Conservation (phyloP, 2,888 invertebrate genomes). For the Adelognathus sp. region DNA sequence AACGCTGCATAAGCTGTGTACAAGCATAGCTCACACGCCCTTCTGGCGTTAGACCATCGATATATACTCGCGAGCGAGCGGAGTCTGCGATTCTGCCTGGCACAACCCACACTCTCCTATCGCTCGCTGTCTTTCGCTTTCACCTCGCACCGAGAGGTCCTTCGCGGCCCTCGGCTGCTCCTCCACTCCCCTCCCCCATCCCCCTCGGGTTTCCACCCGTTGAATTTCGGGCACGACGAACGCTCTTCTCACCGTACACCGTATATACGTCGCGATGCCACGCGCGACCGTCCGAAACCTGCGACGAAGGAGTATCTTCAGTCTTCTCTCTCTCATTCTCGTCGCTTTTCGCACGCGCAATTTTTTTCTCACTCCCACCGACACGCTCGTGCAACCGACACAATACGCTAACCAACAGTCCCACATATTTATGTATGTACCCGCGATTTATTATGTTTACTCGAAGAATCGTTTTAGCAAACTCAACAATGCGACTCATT, state of each 20-base stretch:
- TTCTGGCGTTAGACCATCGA: no score
- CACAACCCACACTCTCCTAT: slow-evolving; percentile 23
- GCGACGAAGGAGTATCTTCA: slow-evolving; percentile 42
- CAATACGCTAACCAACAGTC: slow-evolving; percentile 14
- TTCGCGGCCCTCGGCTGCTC: slow-evolving; percentile 36
- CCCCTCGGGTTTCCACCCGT: background rate
- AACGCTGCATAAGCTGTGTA: no score
- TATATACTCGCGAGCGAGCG: no score
- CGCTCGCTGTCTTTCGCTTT: slow-evolving; percentile 71
- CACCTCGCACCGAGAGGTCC: slow-evolving; percentile 60
- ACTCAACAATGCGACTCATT: background rate
- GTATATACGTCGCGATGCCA: slow-evolving; percentile 48
- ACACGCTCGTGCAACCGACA: slow-evolving; percentile 30
- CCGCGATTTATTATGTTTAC: slow-evolving; percentile 2
- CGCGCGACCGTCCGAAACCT: slow-evolving; percentile 47
- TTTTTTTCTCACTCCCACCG: slow-evolving; percentile 12
- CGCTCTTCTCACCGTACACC: slow-evolving; percentile 6
- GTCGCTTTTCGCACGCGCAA: slow-evolving; percentile 1
- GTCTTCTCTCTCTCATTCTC: slow-evolving; percentile 5
- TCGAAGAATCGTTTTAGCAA: background rate
- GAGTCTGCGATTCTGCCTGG: background rate
- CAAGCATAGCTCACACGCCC: no score
- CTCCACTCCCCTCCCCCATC: slow-evolving; percentile 30
- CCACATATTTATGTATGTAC: background rate
- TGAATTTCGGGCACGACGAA: slow-evolving; percentile 7